Evolutionary conservation across 2,888 invertebrate species (phyloP).

Genomic region (Drosophila cognata): DNA sequence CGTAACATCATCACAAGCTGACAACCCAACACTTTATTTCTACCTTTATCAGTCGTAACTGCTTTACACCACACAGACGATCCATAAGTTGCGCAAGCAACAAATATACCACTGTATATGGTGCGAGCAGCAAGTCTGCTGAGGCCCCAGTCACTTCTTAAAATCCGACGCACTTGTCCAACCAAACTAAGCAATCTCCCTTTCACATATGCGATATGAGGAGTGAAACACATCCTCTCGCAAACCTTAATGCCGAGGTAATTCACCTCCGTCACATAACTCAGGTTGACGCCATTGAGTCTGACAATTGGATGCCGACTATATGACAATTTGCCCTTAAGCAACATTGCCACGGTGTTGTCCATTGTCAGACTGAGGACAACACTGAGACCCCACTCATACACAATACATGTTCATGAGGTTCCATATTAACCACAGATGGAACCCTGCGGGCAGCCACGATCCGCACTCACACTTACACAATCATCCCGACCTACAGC

Average conservation of each 20-base stretch:
- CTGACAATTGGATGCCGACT: conserved; percentile 5
- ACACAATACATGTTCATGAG: conserved; percentile 30
- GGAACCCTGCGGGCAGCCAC: conserved; percentile 25
- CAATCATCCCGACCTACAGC: conserved; percentile 10
- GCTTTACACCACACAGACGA: conserved; percentile 20
- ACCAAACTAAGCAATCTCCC: conserved; percentile 10
- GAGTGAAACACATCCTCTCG: conserved; percentile 9
- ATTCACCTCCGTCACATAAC: conserved; percentile 3
- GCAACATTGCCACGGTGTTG: conserved; percentile 32
- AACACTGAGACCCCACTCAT: conserved; percentile 20
- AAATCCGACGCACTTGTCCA: conserved; percentile 20
- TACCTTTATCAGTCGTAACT: conserved; percentile 4
- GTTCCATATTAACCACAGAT: conserved; percentile 49
- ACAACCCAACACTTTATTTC: conserved; percentile 15
- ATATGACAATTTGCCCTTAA: conserved; percentile 26
- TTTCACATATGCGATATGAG: conserved; percentile 11
- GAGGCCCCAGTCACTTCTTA: conserved; percentile 22
- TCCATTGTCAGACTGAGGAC: conserved; percentile 28
- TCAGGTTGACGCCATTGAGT: conserved; percentile 1
- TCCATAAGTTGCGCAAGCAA: conserved; percentile 28
- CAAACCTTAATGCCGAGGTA: conserved; percentile 11
- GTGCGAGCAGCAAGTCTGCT: conserved; percentile 8
- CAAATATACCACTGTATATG: conserved; percentile 16
- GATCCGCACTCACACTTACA: conserved; percentile 7
- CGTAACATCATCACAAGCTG: conserved; percentile 14